Evolutionary conservation across 2,797 vertebrate genomes (phyloP), one percentile per base, ranked within the genome.

Genomic region (Typhlichthys subterraneus): DNA sequence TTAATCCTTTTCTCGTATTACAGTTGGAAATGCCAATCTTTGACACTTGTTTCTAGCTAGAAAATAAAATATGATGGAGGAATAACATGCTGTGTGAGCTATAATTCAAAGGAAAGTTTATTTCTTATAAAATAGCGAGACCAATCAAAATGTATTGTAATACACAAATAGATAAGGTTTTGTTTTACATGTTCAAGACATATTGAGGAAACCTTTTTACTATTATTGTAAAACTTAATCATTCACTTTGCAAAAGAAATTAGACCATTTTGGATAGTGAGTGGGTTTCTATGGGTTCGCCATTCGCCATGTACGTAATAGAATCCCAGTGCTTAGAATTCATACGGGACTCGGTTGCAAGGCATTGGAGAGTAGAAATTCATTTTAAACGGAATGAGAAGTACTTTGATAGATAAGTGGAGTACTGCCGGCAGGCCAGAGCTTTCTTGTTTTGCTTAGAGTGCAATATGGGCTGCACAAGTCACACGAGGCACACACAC

Each of bases 371-470:
- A 77, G 81, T 72, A 83, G 79, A 85, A 85, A 81, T 83, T 82
- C 72, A 80, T 85, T 87, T 85, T 80, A 82, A 77, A 69, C 65
- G 76, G 71, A 77, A 80, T 81, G 76, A 82, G 70, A 68, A 75
- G 77, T 59, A 77, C 77, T 83, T 76, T 74, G 79, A 78, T 68
- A 89, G 86, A 87, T 87, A 88, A 87, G 76, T 61, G 67, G 72
- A 85, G 64, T 68, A 80, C 79, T 79, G 76, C 65, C 74, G 64
- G 77, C 76, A 64, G 76, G 73, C 60, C 70, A 76, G 75, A 42
- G 77, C 79, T 69, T 70, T 53, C 65, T 79, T 81, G 82, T 86
- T 57, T 75, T 63, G 74, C 77, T 80, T 49, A 31, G 53, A 78
- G 76, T 14, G 42, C 57, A 59, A 69, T 80, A 80, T 57, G 73